These are phyloP conservation scores for Hydractinia symbiolongicarpus DNA, from an alignment of 30 jellyfish, hydroid and myxozoan genomes.

Conservation along the genomic window DNA sequence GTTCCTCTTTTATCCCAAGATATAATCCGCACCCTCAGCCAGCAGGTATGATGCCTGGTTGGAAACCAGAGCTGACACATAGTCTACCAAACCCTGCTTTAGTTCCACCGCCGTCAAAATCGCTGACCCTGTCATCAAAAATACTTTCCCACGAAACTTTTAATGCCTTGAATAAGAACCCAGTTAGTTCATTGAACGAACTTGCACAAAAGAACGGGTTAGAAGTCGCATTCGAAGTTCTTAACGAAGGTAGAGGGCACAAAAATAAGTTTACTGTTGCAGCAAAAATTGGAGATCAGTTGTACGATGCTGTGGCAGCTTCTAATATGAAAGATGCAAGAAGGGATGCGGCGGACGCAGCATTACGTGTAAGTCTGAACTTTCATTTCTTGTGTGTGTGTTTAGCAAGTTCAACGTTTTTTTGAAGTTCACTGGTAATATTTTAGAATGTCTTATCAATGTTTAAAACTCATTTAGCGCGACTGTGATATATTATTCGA, in stretches of 20 bases:
- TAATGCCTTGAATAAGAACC: constrained; percentile 69
- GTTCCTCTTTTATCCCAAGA: too few species aligned
- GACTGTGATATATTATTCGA: too few species aligned
- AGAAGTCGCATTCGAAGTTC: constrained; percentile 57
- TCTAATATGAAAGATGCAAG: constrained; percentile 84
- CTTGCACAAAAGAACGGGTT: constrained; percentile 56
- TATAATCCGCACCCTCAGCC: too few species aligned
- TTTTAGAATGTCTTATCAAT: too few species aligned
- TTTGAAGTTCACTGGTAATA: too few species aligned
- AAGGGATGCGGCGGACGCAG: constrained; percentile 94
- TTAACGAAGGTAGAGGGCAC: constrained; percentile 60
- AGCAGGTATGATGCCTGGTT: too few species aligned
- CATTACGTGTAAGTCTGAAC: constrained; percentile 52
- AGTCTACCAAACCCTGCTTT: too few species aligned
- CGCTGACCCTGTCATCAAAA: too few species aligned
- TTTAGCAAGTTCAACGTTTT: not conserved
- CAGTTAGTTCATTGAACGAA: constrained; percentile 79
- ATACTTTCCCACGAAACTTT: constrained; percentile 48
- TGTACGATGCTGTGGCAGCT: constrained; percentile 84
- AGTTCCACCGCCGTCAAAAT: too few species aligned
- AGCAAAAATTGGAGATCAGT: constrained; percentile 55
- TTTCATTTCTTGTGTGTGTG: not conserved
- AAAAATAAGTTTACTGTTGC: constrained; percentile 58
- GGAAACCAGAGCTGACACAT: too few species aligned
- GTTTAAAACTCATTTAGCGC: too few species aligned